Percentiles rank a stretch among this genome's conserved stretches.
phyloP scores from a whole-genome alignment of 2,797 vertebrate species.

The Gadopsis bispinosus region DNA sequence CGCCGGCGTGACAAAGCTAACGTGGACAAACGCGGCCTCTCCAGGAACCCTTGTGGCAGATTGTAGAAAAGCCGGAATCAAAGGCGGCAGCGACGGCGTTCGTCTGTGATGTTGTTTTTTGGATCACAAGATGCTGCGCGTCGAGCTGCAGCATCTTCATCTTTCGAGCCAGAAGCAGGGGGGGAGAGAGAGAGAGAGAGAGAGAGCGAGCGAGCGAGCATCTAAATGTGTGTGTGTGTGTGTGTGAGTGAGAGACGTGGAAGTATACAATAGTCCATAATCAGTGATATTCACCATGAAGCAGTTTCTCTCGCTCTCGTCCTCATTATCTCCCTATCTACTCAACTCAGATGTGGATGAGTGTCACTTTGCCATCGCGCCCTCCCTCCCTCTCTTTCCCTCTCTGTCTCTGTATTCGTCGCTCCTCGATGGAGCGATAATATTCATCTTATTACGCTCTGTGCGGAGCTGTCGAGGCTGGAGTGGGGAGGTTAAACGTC shows the following conservation, averaged over 20 bases:
- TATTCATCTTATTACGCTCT: constrained; percentile 42
- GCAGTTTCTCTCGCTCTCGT: not conserved
- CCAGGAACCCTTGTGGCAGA: constrained; percentile 62
- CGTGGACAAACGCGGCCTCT: constrained; percentile 22
- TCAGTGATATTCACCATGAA: constrained; percentile 27
- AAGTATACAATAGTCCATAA: not conserved
- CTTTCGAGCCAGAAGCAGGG: constrained; percentile 25
- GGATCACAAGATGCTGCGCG: constrained; percentile 75
- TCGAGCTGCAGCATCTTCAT: constrained; percentile 40
- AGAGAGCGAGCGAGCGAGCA: not conserved
- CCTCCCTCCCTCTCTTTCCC: constrained; percentile 77
- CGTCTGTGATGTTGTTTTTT: constrained; percentile 70
- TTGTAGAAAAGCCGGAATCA: constrained; percentile 64
- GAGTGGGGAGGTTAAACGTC: constrained; percentile 56
- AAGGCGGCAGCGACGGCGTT: constrained; percentile 66
- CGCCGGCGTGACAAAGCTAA: constrained; percentile 45
- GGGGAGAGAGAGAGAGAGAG: not conserved
- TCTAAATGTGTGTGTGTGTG: not conserved
- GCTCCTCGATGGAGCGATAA: constrained; percentile 70
- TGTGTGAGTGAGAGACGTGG: too few species aligned
- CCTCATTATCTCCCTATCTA: constrained; percentile 31
- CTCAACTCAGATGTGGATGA: constrained; percentile 9
- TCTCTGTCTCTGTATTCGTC: constrained; percentile 71
- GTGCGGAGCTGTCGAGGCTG: constrained; percentile 26
- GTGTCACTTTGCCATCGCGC: constrained; percentile 21